Evolutionary conservation across 2,113 vertebrate species (phyloP).

Genomic region (Bombycilla garrulus): DNA sequence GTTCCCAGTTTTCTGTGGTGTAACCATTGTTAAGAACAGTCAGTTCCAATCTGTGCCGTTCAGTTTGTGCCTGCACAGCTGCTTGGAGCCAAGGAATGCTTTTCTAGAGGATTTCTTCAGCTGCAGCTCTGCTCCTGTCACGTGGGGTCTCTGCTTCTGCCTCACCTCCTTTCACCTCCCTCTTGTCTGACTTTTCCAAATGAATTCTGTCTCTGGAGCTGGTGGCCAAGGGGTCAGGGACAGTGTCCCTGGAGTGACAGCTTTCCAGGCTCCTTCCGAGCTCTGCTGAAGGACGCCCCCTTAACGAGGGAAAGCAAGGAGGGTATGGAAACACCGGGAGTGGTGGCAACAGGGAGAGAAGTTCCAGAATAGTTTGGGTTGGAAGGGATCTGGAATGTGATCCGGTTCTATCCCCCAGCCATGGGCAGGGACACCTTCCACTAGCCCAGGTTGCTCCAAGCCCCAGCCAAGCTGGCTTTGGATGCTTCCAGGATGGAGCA

Average conservation of each 20-base stretch:
- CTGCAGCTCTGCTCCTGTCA: background rate
- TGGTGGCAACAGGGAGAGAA: background rate
- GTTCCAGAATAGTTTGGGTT: background rate
- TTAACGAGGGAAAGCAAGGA: rapidly evolving
- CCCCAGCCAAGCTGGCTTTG: background rate
- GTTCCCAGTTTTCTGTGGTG: background rate
- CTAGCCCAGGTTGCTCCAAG: background rate
- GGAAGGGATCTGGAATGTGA: background rate
- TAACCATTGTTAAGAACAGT: background rate
- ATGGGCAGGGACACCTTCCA: too few relatives aligned
- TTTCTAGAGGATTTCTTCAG: background rate
- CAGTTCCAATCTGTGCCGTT: background rate
- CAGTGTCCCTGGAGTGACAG: background rate
- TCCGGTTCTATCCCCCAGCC: too few relatives aligned
- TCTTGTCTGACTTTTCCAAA: background rate
- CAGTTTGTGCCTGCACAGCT: background rate
- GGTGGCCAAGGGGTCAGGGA: background rate
- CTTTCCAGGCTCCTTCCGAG: background rate
- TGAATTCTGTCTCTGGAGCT: background rate
- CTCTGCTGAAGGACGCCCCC: background rate
- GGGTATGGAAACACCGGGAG: background rate
- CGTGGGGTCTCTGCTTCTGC: background rate
- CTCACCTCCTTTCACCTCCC: background rate
- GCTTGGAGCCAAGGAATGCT: background rate
- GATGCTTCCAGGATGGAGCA: background rate